phyloP scores from a whole-genome alignment of 30 jellyfish, hydroid and myxozoan genomes.

The Hydractinia symbiolongicarpus region DNA sequence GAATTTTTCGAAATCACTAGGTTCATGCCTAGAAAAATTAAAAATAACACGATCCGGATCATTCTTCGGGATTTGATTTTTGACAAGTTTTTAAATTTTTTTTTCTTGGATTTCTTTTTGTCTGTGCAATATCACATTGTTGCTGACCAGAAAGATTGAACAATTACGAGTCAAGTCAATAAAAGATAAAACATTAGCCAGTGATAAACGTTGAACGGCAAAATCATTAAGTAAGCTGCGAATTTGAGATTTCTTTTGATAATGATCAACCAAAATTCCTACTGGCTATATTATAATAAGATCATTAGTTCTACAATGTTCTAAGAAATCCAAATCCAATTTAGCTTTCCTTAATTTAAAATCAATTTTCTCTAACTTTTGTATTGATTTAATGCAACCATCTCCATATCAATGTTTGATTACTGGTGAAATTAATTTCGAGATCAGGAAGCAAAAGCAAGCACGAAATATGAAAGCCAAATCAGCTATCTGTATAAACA shows the following conservation, averaged over 20 bases:
- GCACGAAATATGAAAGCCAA: too few species aligned
- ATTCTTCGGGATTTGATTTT: too few species aligned
- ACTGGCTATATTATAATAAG: neutral
- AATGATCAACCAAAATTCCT: neutral
- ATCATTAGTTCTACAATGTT: neutral
- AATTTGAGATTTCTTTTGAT: neutral
- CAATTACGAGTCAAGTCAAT: too few species aligned
- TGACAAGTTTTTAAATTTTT: too few species aligned
- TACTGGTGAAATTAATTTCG: too few species aligned
- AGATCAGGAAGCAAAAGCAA: too few species aligned
- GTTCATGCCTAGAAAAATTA: neutral
- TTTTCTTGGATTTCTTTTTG: too few species aligned
- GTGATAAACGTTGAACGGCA: neutral
- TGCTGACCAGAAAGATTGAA: too few species aligned
- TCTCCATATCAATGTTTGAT: neutral
- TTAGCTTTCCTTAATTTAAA: neutral
- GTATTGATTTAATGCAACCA: neutral
- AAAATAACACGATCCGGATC: too few species aligned
- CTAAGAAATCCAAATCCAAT: neutral
- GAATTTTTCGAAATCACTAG: neutral
- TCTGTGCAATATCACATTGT: too few species aligned
- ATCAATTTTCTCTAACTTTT: neutral
- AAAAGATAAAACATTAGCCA: too few species aligned
- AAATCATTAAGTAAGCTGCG: neutral
- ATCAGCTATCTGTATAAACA: too few species aligned